These are phyloP conservation scores for Clunio marinus DNA, from an alignment of 2,888 invertebrate species.

Conservation along the genomic window DNA sequence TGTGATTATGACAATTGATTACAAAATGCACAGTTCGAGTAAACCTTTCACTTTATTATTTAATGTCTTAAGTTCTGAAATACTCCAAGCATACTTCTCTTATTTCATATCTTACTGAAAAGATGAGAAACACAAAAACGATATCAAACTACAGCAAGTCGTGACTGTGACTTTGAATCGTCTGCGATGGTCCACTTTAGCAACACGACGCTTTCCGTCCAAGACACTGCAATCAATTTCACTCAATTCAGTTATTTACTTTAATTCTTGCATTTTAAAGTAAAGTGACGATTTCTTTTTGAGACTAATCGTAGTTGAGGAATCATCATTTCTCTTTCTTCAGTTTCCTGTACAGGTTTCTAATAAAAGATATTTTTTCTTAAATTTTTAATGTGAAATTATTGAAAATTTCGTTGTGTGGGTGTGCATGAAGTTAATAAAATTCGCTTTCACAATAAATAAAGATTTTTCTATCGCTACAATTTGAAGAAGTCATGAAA, in stretches of 20 bases:
- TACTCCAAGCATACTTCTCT: background rate
- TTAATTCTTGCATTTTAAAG: background rate
- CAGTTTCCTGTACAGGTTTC: too few species aligned
- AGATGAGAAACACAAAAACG: background rate
- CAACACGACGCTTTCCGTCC: background rate
- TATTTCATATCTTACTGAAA: background rate
- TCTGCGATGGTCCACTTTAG: constrained; percentile 13
- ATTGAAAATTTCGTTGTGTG: too few species aligned
- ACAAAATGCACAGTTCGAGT: too few species aligned
- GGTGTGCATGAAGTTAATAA: too few species aligned
- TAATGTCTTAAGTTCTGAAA: background rate
- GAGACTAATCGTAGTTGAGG: background rate
- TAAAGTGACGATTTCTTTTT: background rate
- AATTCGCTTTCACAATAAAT: too few species aligned
- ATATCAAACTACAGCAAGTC: background rate
- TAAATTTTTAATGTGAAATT: too few species aligned
- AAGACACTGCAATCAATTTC: background rate
- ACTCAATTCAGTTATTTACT: constrained; percentile 5
- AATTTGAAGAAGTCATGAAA: too few species aligned
- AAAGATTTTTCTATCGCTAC: too few species aligned
- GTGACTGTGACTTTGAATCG: background rate
- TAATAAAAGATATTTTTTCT: too few species aligned
- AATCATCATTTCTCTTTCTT: too few species aligned
- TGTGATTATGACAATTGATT: too few species aligned
- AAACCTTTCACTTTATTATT: background rate